phyloP scores from a whole-genome alignment of 2,888 invertebrate genomes.

The Brenthis ino region DNA sequence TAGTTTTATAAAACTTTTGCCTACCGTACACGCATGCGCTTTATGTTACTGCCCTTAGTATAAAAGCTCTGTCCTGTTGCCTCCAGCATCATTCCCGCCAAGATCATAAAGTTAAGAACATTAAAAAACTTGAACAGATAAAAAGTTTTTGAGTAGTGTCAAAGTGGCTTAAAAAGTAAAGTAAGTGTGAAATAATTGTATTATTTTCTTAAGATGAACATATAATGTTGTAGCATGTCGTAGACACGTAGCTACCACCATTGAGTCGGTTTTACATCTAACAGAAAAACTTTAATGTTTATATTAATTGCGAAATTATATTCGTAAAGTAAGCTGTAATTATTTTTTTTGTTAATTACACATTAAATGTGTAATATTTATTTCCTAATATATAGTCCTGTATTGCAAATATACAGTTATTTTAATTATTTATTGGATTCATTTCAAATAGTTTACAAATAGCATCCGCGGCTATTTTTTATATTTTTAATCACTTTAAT shows the following conservation, averaged over 20 bases:
- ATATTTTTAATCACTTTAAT: no score
- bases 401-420: no score
- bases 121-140: slow-evolving; percentile 7
- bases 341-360: no score
- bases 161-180: slow-evolving; percentile 32
- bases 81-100: slow-evolving; percentile 62
- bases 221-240: not conserved
- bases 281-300: no score
- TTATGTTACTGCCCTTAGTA: slow-evolving; percentile 44
- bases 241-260: not conserved
- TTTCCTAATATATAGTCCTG: no score
- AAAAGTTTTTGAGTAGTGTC: slow-evolving; percentile 39
- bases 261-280: no score
- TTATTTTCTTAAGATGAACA: not conserved
- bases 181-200: slow-evolving; percentile 28
- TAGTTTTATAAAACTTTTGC: not conserved
- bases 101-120: slow-evolving; percentile 43
- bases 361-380: no score
- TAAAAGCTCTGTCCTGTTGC: slow-evolving; percentile 56
- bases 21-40: slow-evolving; percentile 60
- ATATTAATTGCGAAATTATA: no score
- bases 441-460: no score
- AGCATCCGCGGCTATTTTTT: no score
- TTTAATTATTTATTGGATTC: no score
- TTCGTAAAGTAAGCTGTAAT: no score